phyloP scores from a whole-genome alignment of 53 echinoderm and acorn worm genomes.

The Paelopatides confundens region DNA sequence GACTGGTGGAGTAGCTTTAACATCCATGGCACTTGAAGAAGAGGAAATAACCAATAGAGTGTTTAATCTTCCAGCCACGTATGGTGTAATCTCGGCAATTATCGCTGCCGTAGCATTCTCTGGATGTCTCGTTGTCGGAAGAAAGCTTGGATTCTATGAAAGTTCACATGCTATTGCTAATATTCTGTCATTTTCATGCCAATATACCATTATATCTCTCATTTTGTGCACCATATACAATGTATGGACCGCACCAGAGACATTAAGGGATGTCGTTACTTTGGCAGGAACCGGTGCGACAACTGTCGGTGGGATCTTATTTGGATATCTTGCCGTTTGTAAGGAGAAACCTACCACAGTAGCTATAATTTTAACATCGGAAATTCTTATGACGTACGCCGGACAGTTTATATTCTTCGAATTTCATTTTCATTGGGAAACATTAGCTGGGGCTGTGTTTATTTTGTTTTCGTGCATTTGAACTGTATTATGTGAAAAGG shows the following conservation, averaged over 20 bases:
- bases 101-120: not conserved
- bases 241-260: not conserved
- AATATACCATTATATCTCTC: not conserved
- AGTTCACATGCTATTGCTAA: not conserved
- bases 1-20: not conserved
- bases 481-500: too few species aligned
- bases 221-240: not conserved
- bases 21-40: not conserved
- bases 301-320: not conserved
- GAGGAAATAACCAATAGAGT: not conserved
- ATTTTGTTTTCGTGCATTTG: not conserved
- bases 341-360: not conserved
- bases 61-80: not conserved
- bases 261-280: not conserved
- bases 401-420: not conserved
- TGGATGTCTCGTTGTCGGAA: not conserved
- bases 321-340: slow-evolving; percentile 18
- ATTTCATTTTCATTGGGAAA: not conserved
- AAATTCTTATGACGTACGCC: not conserved
- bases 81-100: not conserved
- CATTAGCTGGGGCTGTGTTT: not conserved
- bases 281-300: not conserved
- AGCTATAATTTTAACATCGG: not conserved
- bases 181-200: not conserved
- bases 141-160: not conserved